phyloP scores from a whole-genome alignment of 2,888 invertebrate species.

The Microchrysa polita region DNA sequence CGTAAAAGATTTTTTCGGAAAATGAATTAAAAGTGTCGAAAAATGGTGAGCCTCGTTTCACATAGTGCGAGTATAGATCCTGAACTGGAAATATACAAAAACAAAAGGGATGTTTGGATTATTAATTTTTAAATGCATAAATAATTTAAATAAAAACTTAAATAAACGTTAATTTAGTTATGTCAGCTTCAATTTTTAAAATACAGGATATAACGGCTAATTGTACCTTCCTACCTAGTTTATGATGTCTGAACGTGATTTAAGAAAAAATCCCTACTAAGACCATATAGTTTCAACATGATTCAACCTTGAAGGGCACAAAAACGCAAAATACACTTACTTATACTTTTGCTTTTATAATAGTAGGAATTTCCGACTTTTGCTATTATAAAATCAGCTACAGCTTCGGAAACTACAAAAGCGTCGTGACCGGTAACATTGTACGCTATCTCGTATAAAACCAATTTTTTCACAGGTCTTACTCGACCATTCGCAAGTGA shows the following conservation, averaged over 20 bases:
- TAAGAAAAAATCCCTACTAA: too few relatives aligned
- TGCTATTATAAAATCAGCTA: conserved; percentile 22
- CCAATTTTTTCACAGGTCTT: background rate
- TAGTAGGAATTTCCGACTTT: conserved; percentile 9
- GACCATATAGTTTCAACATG: too few relatives aligned
- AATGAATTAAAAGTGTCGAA: conserved; percentile 20
- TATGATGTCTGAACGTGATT: too few relatives aligned
- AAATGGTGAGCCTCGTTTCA: conserved; percentile 40
- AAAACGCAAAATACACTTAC: conserved; percentile 30
- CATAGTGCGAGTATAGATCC: background rate
- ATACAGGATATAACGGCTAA: too few relatives aligned
- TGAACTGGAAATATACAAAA: conserved; percentile 1
- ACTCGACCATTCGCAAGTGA: background rate
- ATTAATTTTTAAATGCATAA: too few relatives aligned
- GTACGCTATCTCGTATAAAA: conserved; percentile 27
- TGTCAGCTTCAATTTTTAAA: too few relatives aligned
- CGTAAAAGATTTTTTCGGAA: background rate
- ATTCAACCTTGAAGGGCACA: too few relatives aligned
- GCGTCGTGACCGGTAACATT: conserved; percentile 32
- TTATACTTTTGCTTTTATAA: conserved; percentile 14
- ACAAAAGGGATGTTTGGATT: too few relatives aligned
- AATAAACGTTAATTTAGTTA: too few relatives aligned
- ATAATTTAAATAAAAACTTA: too few relatives aligned
- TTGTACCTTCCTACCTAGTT: too few relatives aligned
- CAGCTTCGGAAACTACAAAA: background rate